Percentiles rank a stretch among this genome's conserved stretches.
Evolutionary conservation across 23 tunicate genomes (phyloP).

Genomic region (Ascidia mentula): DNA sequence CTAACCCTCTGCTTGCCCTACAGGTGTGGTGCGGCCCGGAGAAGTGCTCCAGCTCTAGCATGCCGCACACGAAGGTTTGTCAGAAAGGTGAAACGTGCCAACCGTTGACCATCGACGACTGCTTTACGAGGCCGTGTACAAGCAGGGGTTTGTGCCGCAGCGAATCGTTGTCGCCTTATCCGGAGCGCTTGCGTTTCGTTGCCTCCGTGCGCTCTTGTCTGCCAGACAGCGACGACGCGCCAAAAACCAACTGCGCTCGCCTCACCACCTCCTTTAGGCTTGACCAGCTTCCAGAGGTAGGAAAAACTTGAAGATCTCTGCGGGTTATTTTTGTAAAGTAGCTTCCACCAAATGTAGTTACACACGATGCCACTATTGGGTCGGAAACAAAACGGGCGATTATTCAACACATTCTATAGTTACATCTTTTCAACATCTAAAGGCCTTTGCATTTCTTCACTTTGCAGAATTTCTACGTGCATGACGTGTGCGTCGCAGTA

Average conservation of each 20-base stretch:
- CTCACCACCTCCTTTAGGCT: conserved; percentile 35
- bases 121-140: conserved; percentile 58
- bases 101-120: conserved; percentile 21
- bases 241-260: conserved; percentile 56
- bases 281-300: conserved; percentile 29
- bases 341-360: too few species aligned
- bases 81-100: conserved; percentile 31
- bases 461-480: conserved; percentile 66
- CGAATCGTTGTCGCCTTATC: conserved; percentile 12
- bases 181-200: conserved; percentile 15
- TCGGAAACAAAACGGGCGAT: too few species aligned
- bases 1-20: not conserved
- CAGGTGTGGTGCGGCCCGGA: conserved; percentile 86
- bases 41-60: conserved; percentile 37
- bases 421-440: too few species aligned
- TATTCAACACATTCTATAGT: too few species aligned
- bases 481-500: conserved; percentile 77
- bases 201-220: conserved; percentile 33
- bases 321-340: too few species aligned
- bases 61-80: conserved; percentile 19
- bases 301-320: too few species aligned
- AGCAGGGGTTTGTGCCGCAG: conserved; percentile 55
- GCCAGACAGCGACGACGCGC: conserved; percentile 40
- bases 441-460: too few species aligned
- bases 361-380: too few species aligned